Conservation (phyloP, 2,113 vertebrate genomes). For the human (Homo sapiens) region DNA sequence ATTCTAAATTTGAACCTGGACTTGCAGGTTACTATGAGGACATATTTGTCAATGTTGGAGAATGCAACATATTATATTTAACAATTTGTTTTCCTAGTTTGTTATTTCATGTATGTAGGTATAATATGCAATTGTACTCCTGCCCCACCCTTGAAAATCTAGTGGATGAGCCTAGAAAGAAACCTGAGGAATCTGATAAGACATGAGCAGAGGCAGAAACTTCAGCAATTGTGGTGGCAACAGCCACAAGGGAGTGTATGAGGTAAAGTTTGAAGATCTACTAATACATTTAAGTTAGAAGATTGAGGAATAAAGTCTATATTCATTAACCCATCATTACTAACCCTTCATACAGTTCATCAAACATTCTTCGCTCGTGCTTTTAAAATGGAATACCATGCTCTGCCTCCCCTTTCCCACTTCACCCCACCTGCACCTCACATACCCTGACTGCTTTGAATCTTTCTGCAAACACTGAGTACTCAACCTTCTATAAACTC, state of each 20-base stretch:
- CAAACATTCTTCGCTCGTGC: neutral
- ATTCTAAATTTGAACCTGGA: neutral
- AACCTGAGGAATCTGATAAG: neutral
- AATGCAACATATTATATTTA: neutral
- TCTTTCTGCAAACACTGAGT: neutral
- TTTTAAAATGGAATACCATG: neutral
- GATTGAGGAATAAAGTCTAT: neutral
- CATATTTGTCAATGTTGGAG: neutral
- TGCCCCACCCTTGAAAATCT: neutral
- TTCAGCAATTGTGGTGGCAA: neutral
- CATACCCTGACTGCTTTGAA: neutral
- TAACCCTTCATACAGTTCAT: neutral
- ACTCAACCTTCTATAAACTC: neutral
- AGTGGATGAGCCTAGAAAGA: neutral
- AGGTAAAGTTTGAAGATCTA: neutral
- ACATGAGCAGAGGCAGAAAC: neutral
- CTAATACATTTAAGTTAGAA: neutral
- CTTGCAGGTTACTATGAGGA: neutral
- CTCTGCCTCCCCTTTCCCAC: neutral
- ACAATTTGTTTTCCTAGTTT: neutral
- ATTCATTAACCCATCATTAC: neutral
- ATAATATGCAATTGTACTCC: neutral
- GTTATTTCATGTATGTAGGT: neutral
- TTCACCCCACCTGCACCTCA: neutral
- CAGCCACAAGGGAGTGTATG: neutral